Conservation (phyloP, 2,888 invertebrate species). For the Pammene aurita region DNA sequence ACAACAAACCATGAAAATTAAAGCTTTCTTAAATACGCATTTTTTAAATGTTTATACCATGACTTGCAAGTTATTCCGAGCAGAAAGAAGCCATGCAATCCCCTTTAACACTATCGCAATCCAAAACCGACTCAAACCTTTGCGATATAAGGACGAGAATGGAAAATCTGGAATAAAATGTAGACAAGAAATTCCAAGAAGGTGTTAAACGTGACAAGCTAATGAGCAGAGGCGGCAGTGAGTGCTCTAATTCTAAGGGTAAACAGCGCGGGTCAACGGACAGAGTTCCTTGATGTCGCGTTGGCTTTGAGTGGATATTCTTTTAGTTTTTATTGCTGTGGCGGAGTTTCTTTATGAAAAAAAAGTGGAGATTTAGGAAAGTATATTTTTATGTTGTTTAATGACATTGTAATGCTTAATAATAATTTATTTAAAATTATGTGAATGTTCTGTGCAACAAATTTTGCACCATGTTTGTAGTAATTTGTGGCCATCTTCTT, state of each 20-base stretch:
- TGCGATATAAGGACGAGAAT: background rate
- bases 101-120: background rate
- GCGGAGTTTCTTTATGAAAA: background rate
- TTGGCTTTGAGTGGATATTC: slow-evolving; percentile 38
- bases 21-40: background rate
- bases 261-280: slow-evolving; percentile 74
- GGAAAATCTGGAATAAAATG: background rate
- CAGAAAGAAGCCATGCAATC: slow-evolving; percentile 12
- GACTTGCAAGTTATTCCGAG: slow-evolving; percentile 4
- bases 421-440: no score
- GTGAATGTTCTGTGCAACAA: no score
- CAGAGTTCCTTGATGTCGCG: slow-evolving; percentile 50
- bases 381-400: background rate
- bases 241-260: slow-evolving; percentile 64
- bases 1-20: background rate
- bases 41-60: background rate
- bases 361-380: background rate
- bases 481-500: no score
- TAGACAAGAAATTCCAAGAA: slow-evolving; percentile 53
- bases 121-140: background rate
- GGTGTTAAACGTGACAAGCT: slow-evolving; percentile 67
- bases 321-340: slow-evolving; percentile 15
- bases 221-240: slow-evolving; percentile 61
- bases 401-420: background rate
- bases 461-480: no score